phyloP scores from a whole-genome alignment of 2,113 vertebrate species.

The Hypomesus transpacificus region DNA sequence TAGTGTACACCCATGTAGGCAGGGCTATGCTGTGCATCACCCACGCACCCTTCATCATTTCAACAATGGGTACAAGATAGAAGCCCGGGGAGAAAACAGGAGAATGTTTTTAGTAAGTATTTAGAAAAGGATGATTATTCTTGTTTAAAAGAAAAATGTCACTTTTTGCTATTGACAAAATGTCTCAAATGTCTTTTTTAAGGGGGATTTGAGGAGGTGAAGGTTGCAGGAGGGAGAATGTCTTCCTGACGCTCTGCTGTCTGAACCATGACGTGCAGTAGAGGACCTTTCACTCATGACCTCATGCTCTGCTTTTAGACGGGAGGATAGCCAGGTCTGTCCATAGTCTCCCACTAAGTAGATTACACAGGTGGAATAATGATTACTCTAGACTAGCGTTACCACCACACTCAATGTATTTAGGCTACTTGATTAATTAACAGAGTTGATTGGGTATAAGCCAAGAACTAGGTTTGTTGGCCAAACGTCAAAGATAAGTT shows the following conservation, averaged over 20 bases:
- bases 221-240: conserved; percentile 19
- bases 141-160: too few relatives aligned
- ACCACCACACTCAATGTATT: conserved; percentile 7
- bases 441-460: neutral
- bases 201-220: conserved; percentile 15
- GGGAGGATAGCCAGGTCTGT: conserved; percentile 34
- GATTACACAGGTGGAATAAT: conserved; percentile 53
- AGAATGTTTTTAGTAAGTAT: too few relatives aligned
- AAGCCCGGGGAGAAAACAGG: too few relatives aligned
- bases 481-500: neutral
- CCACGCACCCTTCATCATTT: too few relatives aligned
- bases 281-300: conserved; percentile 41
- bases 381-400: conserved; percentile 38
- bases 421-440: conserved; percentile 14
- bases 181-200: too few relatives aligned
- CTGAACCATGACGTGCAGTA: conserved; percentile 28
- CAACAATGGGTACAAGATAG: too few relatives aligned
- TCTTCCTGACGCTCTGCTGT: conserved; percentile 11
- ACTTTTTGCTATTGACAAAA: too few relatives aligned
- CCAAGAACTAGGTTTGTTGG: neutral
- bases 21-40: too few relatives aligned
- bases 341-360: conserved; percentile 44
- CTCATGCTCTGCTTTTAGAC: conserved; percentile 55
- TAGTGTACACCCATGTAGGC: neutral
- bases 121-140: too few relatives aligned